Evolutionary conservation across 1,140 invertebrate species (phyloP).

Genomic region (Ceratitis capitata): DNA sequence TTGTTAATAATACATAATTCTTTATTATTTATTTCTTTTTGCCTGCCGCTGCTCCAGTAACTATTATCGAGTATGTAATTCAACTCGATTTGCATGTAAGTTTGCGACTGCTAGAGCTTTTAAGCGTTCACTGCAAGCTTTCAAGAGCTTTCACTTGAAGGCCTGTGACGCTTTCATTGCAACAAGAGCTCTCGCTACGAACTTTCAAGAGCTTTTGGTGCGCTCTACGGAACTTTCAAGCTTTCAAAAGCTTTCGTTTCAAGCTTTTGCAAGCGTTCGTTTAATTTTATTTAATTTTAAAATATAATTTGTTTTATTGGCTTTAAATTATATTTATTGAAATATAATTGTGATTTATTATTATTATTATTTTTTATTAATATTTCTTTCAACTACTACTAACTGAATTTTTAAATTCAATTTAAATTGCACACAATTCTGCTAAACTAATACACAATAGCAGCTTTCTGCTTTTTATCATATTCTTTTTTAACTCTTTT

Average conservation of each 20-base stretch:
- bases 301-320: neutral
- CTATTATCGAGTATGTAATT: too few species aligned
- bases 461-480: neutral
- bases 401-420: constrained; percentile 39
- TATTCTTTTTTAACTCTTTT: neutral
- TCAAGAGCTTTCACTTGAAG: too few species aligned
- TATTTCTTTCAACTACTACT: constrained; percentile 25
- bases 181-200: too few species aligned
- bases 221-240: too few species aligned
- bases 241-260: too few species aligned
- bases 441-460: constrained; percentile 37
- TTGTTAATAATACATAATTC: neutral
- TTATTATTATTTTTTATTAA: neutral
- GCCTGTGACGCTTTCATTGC: too few species aligned
- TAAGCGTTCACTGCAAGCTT: too few species aligned
- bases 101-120: too few species aligned
- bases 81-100: too few species aligned
- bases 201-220: too few species aligned
- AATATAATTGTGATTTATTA: neutral
- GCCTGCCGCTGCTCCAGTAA: too few species aligned
- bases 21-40: neutral
- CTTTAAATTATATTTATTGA: neutral
- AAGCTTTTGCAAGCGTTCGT: too few species aligned
- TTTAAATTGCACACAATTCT: constrained; percentile 36
- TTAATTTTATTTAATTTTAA: constrained; percentile 25